Base-by-base conservation (phyloP, 64 coral and sea anemone genomes). In the Anthopleura sola region DNA sequence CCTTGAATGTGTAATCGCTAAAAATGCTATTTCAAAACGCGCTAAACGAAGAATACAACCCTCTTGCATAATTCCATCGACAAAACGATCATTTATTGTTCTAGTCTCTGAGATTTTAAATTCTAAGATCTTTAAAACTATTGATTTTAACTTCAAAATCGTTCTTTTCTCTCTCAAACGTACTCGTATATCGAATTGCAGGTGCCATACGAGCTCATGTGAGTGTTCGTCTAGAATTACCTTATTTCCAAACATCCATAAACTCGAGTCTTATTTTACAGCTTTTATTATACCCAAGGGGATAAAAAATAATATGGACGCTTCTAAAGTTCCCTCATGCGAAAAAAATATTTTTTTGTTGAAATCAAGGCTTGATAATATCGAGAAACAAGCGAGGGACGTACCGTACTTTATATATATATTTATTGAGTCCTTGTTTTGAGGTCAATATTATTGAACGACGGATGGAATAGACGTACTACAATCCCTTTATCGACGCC, bases 371-470 rank as follows among this genome's bases (percentile, higher is more conserved):
- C 31, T 71, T 3, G 2, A 16, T 31, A 28, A 20, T 23, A 17
- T 21, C 17, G 21, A 58, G 55, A 58, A 58, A 2, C 18, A 21
- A 58, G 21, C 15, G n/a, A 71, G 29, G 28, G 13, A 15, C 34
- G 66, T 71, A 71, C 66, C 12, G 8, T 69, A 69, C 21, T 15
- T 23, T 23, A 62, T 62, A 26, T 62, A 62, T 62, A 26, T 71
- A 71, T 71, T 71, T 34, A 71, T 71, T 28, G 14, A 71, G 34
- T 8, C 11, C 66, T 71, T 71, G n/a, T 71, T 34, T 34, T 32
- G 66, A 71, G 29, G 66, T 71, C 66, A 71, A 71, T 71, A 71
- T 71, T 71, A 28, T 71, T 71, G 66, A 31, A 32, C 34, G 29
- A 62, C 23, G n/a, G 66, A 71, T 71, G 26, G 9, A 32, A 32